Percentiles rank a stretch among this genome's conserved stretches.
Conservation (phyloP, 2,113 vertebrate species). For the Triplophysa tibetana region DNA sequence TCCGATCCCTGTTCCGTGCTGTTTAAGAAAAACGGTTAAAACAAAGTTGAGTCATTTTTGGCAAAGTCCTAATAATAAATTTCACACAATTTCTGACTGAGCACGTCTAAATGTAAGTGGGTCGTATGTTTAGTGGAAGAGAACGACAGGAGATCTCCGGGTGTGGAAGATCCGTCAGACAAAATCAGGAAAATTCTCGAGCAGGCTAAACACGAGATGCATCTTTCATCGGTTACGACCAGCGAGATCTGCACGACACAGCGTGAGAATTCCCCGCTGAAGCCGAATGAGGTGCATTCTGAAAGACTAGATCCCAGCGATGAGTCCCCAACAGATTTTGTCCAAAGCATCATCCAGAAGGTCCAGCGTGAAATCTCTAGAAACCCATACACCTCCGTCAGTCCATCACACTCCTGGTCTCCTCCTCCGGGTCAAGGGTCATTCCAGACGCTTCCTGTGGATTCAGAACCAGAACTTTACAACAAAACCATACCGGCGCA, state of each 20-base stretch:
- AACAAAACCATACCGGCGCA: constrained; percentile 68
- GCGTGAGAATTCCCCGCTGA: constrained; percentile 61
- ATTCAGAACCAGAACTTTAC: constrained; percentile 69
- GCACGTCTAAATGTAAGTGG: no score
- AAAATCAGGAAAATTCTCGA: constrained; percentile 94
- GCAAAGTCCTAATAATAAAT: no score
- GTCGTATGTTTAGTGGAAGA: constrained; percentile 8
- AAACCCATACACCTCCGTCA: constrained; percentile 82
- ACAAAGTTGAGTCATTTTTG: no score
- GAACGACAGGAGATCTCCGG: neutral
- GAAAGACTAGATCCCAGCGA: constrained; percentile 64
- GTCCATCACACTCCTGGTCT: constrained; percentile 81
- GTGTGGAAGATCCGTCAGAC: constrained; percentile 75
- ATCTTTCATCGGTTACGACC: constrained; percentile 79
- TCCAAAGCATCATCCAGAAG: constrained; percentile 95
- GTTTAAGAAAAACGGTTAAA: no score
- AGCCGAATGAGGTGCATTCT: constrained; percentile 80
- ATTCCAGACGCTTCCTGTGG: constrained; percentile 82
- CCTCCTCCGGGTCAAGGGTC: constrained; percentile 65
- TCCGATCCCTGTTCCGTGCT: no score
- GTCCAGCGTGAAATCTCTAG: constrained; percentile 93
- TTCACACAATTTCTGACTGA: no score
- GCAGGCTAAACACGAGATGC: constrained; percentile 91
- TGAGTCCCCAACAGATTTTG: constrained; percentile 87
- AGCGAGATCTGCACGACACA: constrained; percentile 74